A percentile compares a stretch with the other conserved stretches of the same genome.
phyloP scores from a whole-genome alignment of 2,888 invertebrate genomes.

The Acholoe squamosa region DNA sequence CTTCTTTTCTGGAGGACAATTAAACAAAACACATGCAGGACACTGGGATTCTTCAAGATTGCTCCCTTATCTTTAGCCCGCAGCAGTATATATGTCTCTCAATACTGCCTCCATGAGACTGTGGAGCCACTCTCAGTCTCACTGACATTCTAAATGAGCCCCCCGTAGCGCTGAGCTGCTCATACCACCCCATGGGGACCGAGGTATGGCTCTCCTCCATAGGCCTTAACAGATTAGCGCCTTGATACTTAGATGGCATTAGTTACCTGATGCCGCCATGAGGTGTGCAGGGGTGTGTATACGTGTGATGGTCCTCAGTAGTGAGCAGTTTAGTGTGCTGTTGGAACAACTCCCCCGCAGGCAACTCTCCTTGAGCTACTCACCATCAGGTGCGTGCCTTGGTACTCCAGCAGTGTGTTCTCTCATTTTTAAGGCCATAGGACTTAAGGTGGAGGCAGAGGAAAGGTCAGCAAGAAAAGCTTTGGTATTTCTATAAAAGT shows the following conservation, averaged over 20 bases:
- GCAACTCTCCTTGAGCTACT: neutral
- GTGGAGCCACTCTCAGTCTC: no score
- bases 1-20: no score
- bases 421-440: no score
- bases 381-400: neutral
- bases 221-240: neutral
- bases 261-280: neutral
- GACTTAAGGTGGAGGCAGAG: neutral
- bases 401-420: neutral
- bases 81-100: no score
- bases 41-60: no score
- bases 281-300: conserved; percentile 2
- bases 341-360: neutral
- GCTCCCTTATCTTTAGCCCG: no score
- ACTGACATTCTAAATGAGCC: no score
- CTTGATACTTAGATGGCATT: neutral
- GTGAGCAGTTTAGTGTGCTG: neutral
- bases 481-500: neutral
- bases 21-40: no score
- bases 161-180: no score
- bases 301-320: neutral
- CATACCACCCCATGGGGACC: no score
- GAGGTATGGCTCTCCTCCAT: no score
- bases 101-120: no score
- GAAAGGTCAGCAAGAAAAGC: conserved; percentile 1